A percentile compares a stretch with the other conserved stretches of the same genome.
Evolutionary conservation across 2,113 vertebrate genomes (phyloP).

Genomic region (Oxyruncus cristatus): DNA sequence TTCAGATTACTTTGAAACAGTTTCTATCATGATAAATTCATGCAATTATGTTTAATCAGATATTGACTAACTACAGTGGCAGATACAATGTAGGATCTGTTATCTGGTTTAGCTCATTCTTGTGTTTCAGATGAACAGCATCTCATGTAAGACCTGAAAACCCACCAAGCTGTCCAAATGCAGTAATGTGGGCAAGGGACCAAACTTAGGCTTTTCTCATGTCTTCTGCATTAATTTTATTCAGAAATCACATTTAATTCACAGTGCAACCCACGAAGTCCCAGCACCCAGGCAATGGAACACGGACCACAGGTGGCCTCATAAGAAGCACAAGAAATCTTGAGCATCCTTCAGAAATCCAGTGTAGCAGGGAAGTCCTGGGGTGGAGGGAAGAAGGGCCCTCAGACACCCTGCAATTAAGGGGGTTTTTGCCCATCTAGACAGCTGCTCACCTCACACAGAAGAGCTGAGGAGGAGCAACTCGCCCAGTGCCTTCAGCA

Average conservation of each 20-base stretch:
- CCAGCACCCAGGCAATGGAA: background rate
- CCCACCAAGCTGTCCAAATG: background rate
- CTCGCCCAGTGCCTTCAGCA: constrained; percentile 23
- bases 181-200: background rate
- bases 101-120: background rate
- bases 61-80: background rate
- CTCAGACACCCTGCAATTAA: background rate
- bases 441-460: constrained; percentile 43
- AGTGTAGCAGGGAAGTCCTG: fast-evolving
- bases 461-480: constrained; percentile 25
- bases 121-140: background rate
- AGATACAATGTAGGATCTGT: background rate
- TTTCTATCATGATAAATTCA: constrained; percentile 54
- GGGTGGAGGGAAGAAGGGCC: too few relatives aligned
- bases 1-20: constrained; percentile 48
- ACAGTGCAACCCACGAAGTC: background rate
- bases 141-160: background rate
- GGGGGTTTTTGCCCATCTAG: background rate
- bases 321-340: background rate
- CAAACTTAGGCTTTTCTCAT: background rate
- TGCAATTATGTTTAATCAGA: constrained; percentile 64
- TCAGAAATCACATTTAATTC: background rate
- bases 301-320: background rate
- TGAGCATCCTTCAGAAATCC: background rate
- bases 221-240: background rate